Base-by-base conservation (phyloP, 2,113 vertebrate genomes). In the Sardina pilchardus region DNA sequence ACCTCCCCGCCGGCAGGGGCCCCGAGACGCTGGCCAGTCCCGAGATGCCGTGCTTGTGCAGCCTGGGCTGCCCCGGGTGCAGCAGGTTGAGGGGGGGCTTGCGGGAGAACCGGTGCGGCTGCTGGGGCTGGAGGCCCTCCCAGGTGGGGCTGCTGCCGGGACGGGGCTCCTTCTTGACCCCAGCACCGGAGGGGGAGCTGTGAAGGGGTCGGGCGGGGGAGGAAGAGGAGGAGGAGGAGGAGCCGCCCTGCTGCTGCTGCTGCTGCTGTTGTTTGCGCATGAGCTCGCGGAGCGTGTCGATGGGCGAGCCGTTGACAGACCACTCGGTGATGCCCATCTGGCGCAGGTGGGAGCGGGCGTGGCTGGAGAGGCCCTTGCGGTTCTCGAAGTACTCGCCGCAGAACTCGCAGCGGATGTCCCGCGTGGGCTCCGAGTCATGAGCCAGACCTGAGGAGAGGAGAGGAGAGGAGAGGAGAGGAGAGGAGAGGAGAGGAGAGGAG, bases 251-350 rank as follows among this genome's bases (percentile, higher is more conserved):
- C 71, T 78, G 71, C 14, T 71, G 89, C 90, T 96, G 96, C 91
- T 78, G 71, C 71, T 78, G 71, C 14, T 71, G 89, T 89, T 96
- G 96, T 91, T 97, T 97, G 90, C 96, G 96, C 95, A 98, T 96
- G 48, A 99, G 95, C 92, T 98, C 98, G 71, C 96, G 94, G 26
- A 98, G 94, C 0, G 98, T 98, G 92, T 98, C 98, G 14, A 99
- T 99, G 80, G 98, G 98, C 0, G 97, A 98, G 80, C 98, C 98
- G 4, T 99, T 99, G 87, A 99, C 98, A 0, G 96, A 96, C 98
- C 98, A 99, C 92, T 98, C 96, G 0, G 98, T 99, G 83, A 99
- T 97, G 9, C 98, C 98, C 97, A 99, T 97, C 91, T 99, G 98
- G 0, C 98, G 96, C 67, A 99, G 93, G 93, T 99, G 97, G 12